Conservation (phyloP, 2,888 invertebrate species). For the Monopis laevigella region DNA sequence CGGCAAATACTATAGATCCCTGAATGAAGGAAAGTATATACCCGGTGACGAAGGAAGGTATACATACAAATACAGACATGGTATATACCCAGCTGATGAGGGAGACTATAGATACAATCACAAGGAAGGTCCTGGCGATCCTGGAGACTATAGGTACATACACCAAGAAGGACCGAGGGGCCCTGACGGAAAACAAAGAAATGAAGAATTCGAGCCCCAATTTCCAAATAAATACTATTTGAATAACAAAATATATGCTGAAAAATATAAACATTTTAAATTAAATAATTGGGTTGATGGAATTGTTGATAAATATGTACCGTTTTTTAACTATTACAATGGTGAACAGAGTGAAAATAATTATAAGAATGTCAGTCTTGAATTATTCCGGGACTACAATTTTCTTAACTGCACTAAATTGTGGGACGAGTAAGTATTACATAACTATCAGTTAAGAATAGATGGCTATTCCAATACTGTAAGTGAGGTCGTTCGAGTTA, state of each 20-base stretch:
- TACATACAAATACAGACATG: slow-evolving; percentile 46
- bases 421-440: neutral
- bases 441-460: neutral
- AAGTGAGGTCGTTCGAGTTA: too few relatives aligned
- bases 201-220: slow-evolving; percentile 13
- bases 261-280: slow-evolving; percentile 6
- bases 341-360: slow-evolving; percentile 7
- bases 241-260: slow-evolving; percentile 5
- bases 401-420: neutral
- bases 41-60: slow-evolving; percentile 65
- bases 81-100: slow-evolving; percentile 42
- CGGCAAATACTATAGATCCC: slow-evolving; percentile 49
- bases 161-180: slow-evolving; percentile 17
- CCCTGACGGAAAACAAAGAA: slow-evolving; percentile 15
- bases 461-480: too few relatives aligned
- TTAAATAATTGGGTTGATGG: neutral
- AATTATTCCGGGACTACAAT: neutral
- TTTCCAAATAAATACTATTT: slow-evolving; percentile 18
- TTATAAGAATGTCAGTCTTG: slow-evolving; percentile 1
- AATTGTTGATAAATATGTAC: slow-evolving; percentile 4
- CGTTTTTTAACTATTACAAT: slow-evolving; percentile 7
- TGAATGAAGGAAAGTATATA: slow-evolving; percentile 59
- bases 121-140: slow-evolving; percentile 39
- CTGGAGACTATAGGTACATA: slow-evolving; percentile 22
- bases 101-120: slow-evolving; percentile 62